These are phyloP conservation scores for Uloborus plumipes DNA, from an alignment of 2,888 invertebrate genomes.

Conservation along the genomic window DNA sequence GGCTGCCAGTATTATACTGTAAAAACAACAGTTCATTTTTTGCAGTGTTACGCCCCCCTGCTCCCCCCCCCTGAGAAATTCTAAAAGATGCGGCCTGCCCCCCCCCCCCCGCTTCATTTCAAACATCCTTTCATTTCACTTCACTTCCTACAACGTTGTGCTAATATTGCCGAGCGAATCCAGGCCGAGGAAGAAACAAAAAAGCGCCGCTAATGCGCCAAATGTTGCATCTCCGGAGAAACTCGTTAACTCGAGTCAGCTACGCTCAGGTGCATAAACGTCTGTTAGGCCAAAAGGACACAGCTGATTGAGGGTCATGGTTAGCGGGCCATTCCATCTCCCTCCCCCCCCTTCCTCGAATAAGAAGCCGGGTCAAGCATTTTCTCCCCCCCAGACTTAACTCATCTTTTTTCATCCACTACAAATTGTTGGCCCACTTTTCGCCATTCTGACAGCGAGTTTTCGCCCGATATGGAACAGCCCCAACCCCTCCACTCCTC, in stretches of 20 bases:
- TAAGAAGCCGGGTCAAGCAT: constrained; percentile 41
- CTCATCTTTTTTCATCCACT: constrained; percentile 29
- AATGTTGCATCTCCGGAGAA: constrained; percentile 15
- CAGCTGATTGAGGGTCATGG: constrained; percentile 60
- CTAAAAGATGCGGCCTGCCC: too few relatives aligned
- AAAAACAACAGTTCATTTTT: too few relatives aligned
- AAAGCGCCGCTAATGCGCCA: constrained; percentile 7
- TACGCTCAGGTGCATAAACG: constrained; percentile 21
- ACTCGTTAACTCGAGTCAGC: not conserved
- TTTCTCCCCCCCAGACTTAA: not conserved
- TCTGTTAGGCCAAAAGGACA: constrained; percentile 57
- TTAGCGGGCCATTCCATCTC: constrained; percentile 47
- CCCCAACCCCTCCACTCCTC: too few relatives aligned
- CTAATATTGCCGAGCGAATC: too few relatives aligned
- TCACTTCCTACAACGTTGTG: too few relatives aligned
- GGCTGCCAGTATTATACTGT: too few relatives aligned
- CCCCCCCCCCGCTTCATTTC: too few relatives aligned
- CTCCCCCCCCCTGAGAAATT: too few relatives aligned
- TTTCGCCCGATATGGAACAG: too few relatives aligned
- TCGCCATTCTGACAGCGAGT: too few relatives aligned
- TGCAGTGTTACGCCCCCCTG: too few relatives aligned
- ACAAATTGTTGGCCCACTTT: constrained; percentile 40
- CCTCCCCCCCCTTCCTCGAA: constrained; percentile 1
- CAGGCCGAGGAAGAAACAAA: not conserved
- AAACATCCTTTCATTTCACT: too few relatives aligned